Evolutionary conservation across 53 echinoderm and acorn worm species (phyloP), one percentile per base, ranked within the genome.

Genomic region (Henricia sp.): DNA sequence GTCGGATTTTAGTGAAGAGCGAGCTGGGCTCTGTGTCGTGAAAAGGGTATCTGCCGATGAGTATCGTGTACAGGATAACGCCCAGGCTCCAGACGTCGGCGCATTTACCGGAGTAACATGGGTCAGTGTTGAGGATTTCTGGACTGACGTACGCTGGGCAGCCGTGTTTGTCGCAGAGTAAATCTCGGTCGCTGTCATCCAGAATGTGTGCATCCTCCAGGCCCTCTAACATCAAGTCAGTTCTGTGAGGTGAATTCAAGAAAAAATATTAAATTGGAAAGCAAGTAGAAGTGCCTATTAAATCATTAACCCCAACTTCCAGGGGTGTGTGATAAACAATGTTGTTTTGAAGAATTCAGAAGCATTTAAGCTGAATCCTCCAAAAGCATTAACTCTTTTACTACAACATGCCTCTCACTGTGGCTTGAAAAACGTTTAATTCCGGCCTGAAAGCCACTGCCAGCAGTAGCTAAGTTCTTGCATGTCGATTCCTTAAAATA

Each of bases 121-220:
- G 82, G 19, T 77, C 89, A 17, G 90, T 86, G 57, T 88, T 90
- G 52, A 99, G 87, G 26, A 95, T 99, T 70, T 99, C 99, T 0
- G 99, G 99, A 39, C 94, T 95, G 54, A 99, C 99, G 50, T 99
- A 99, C 4, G 99, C 99, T 0, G 99, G 99, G 87, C 99, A 99
- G 55, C 99, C 99, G 50, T 99, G 99, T 32, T 99, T 99, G 71
- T 99, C 99, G 28, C 86, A 87, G 64, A 99, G 83, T 1, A 88
- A 75, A 69, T 99, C 99, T 12, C 92, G 83, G 2, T 62, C 71
- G 29, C 80, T 83, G n/a, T 70, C 57, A 1, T 88, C 91, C 0
- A 97, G 74, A 21, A 95, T 68, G 63, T 86, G 85, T 3, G 94
- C 94, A 68, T 99, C 99, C 75, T 92, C 99, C 3, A 99, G 67